Conservation (phyloP, 2,113 vertebrate genomes). For the Xiphophorus hellerii region DNA sequence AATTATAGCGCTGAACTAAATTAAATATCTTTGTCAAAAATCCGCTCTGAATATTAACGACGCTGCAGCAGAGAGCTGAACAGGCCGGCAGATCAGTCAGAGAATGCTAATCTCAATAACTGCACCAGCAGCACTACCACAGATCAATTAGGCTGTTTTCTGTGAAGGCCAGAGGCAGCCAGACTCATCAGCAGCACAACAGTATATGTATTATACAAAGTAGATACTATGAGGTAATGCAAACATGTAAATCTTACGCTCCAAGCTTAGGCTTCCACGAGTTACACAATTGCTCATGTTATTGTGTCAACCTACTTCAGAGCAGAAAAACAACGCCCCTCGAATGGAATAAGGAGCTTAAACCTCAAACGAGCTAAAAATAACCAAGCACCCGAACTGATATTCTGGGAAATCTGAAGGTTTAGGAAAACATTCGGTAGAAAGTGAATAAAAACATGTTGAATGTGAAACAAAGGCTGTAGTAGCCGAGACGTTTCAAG, state of each 20-base stretch:
- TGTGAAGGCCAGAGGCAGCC: constrained; percentile 11
- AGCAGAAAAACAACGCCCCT: constrained; percentile 3
- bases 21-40: not conserved
- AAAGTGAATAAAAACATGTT: not conserved
- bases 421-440: not conserved
- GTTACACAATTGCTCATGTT: constrained; percentile 13
- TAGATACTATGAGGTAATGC: not conserved
- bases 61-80: constrained; percentile 30
- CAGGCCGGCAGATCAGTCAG: constrained; percentile 17
- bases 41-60: not conserved
- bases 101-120: constrained; percentile 51
- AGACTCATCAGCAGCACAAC: not conserved
- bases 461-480: constrained; percentile 15
- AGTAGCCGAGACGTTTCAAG: not conserved
- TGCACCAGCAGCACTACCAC: constrained; percentile 40
- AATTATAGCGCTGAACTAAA: not conserved
- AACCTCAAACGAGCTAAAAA: constrained; percentile 5
- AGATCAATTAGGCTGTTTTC: constrained; percentile 45
- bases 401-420: constrained; percentile 4
- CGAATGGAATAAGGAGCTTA: constrained; percentile 5
- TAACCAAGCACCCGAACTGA: not conserved
- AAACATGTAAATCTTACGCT: not conserved
- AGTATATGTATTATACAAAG: not conserved
- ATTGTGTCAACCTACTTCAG: not conserved
- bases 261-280: not conserved